Base-by-base conservation (phyloP, 2,888 invertebrate genomes). In the Dorcus hopei region DNA sequence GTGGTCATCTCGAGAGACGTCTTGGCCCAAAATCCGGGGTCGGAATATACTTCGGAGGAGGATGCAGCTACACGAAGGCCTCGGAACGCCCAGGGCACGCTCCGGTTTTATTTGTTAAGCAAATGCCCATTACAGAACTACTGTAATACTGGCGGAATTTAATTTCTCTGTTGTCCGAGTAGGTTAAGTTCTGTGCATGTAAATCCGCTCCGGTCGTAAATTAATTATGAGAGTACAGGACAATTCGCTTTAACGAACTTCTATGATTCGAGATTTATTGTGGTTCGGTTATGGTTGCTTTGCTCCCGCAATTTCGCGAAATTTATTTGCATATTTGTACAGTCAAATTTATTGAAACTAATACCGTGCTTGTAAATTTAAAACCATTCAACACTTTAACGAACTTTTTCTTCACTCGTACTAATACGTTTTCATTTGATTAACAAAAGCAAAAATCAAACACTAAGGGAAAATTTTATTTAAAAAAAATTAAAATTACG, bases 121-220 rank as follows among this genome's bases (percentile, higher is more conserved):
- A 77, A 77, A 77, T 77, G 76, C 72, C 76, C 74, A 73, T 74
- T 74, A 74, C 72, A 62, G 62, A 65, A 61, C 61, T 63, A 51
- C 49, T 68, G 70, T 66, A 68, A 67, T 71, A 67, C 67, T 65
- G 54, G 42, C 68, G 71, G 73, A 78, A 78, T 78, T 77, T 76
- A 77, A 77, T 77, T 78, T 77, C 73, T 70, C 69, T 77, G 77
- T 78, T 77, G 78, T 77, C 78, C 78, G 77, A 78, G 75, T 73
- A 74, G 77, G 77, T 77, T 78, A 77, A 76, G 75, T 77, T 75
- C 72, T 70, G 74, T 74, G 76, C 76, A 77, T 78, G 77, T 75
- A 77, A 78, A 78, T 77, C 74, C 72, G 67, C 65, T 68, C 72
- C 72, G 72, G 73, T 74, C 72, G 73, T 78, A 78, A 78, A 78